These are phyloP conservation scores for Brachystomella parvula DNA, from an alignment of 1,140 invertebrate genomes.

Conservation along the genomic window DNA sequence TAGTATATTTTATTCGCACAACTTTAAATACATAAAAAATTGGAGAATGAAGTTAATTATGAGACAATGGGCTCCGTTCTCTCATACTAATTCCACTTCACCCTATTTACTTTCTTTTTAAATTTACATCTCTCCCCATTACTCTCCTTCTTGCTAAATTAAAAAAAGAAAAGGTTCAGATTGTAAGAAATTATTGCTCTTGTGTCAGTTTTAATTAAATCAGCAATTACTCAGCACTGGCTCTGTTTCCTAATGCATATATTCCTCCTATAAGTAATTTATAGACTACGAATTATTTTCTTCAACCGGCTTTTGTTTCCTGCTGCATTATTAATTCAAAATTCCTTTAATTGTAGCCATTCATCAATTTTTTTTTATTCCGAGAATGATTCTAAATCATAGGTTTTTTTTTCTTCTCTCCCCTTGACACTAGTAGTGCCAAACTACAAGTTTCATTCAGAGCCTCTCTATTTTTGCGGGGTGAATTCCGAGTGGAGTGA, in stretches of 20 bases:
- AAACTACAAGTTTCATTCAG: background rate
- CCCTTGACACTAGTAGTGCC: no score
- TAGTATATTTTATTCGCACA: background rate
- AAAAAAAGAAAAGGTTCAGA: background rate
- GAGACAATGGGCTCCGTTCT: slow-evolving; percentile 11
- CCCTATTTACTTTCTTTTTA: background rate
- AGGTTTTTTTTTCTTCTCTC: no score
- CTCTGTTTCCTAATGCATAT: no score
- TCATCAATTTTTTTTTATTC: background rate
- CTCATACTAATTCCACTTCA: slow-evolving; percentile 1
- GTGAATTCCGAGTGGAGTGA: no score
- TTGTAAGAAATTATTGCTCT: slow-evolving; percentile 6
- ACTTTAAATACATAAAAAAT: background rate
- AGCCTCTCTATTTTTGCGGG: background rate
- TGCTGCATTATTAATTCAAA: background rate
- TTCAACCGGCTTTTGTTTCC: no score
- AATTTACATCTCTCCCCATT: background rate
- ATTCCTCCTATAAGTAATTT: no score
- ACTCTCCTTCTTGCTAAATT: background rate
- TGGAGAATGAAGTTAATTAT: slow-evolving; percentile 20
- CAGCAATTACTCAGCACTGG: slow-evolving; percentile 14
- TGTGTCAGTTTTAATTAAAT: slow-evolving; percentile 19
- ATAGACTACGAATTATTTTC: no score
- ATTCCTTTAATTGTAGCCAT: no score
- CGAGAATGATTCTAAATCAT: background rate